Base-by-base conservation (phyloP, 1,140 invertebrate species). In the Belonocnema kinseyi region DNA sequence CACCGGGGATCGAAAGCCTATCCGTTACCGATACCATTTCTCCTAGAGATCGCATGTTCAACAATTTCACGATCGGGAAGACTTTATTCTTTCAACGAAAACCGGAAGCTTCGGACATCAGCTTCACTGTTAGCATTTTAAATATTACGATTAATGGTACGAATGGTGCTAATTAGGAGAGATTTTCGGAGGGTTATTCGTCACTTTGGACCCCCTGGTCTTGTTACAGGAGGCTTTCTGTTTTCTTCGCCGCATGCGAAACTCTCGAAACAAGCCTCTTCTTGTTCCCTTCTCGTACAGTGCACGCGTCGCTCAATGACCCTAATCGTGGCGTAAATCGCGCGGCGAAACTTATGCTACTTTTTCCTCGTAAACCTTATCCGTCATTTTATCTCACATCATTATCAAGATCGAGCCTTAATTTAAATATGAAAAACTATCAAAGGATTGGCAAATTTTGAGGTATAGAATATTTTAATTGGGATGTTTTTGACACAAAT, bases 261-360 rank as follows among this genome's bases (percentile, higher is more conserved):
- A 66, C 56, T 50, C 66, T 21, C 40, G 33, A 74, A 81, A 84
- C 83, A 82, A 82, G 72, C 58, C 40, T n/a, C 70, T 53, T 54
- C 66, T 78, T 81, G 82, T 83, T 82, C 78, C 74, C 76, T 72
- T 78, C 73, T 21, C 70, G 72, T 33, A 16, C 21, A 61, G 78
- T 53, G 76, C 80, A 77, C 82, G 79, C 75, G 79, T 78, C 77
- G 16, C 77, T 73, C 78, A 81, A 81, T 80, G 77, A 77, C 72
- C 75, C 81, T 83, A 83, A 88, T 86, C 82, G 78, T 74, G 75
- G 76, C 72, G 82, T 78, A 81, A 86, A 85, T 87, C 85, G 80
- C 77, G 80, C 82, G 80, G 81, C 79, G 77, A 71, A 85, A 87
- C 85, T 82, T 82, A 78, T 73, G 75, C 78, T 75, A 76, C 73